Conservation (phyloP, 1,140 invertebrate species). For the Pteromalus puparum region DNA sequence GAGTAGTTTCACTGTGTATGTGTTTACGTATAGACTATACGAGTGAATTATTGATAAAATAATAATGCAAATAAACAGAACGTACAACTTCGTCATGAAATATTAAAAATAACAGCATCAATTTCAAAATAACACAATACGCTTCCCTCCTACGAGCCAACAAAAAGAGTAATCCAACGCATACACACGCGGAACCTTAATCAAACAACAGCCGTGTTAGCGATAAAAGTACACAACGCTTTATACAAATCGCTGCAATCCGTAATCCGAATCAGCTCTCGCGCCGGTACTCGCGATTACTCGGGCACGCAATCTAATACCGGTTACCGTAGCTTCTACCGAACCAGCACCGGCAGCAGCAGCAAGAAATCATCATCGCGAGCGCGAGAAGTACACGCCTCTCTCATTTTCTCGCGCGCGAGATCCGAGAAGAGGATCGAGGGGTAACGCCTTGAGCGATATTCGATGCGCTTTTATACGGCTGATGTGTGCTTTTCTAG, state of each 20-base stretch:
- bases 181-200: neutral
- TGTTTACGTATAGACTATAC: too few relatives aligned
- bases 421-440: neutral
- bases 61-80: too few relatives aligned
- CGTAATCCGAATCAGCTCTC: neutral
- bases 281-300: too few relatives aligned
- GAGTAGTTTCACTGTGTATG: too few relatives aligned
- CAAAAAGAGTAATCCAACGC: too few relatives aligned
- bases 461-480: neutral
- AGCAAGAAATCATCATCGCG: neutral
- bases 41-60: too few relatives aligned
- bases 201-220: neutral
- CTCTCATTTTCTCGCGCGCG: neutral
- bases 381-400: neutral
- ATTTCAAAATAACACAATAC: too few relatives aligned
- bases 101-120: too few relatives aligned
- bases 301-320: conserved; percentile 7
- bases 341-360: neutral
- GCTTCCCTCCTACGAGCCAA: too few relatives aligned
- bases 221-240: neutral
- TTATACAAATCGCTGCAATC: neutral
- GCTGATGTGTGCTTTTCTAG: neutral
- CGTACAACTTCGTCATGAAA: too few relatives aligned
- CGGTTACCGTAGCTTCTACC: neutral
- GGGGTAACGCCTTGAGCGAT: neutral